Base-by-base conservation (phyloP, 2,113 vertebrate genomes). In the Grantiella picta region DNA sequence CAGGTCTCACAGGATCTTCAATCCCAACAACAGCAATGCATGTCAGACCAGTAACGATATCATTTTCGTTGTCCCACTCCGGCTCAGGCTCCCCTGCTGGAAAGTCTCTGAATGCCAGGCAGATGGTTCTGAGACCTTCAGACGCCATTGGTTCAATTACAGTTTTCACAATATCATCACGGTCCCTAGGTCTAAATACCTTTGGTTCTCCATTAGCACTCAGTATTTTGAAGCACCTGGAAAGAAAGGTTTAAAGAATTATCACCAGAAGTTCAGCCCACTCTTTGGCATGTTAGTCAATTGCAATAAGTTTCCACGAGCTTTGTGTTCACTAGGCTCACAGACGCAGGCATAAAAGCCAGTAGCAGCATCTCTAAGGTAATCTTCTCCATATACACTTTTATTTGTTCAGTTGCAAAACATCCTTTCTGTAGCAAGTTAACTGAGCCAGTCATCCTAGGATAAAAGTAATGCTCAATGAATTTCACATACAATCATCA, bases 141-240 rank as follows among this genome's bases (percentile, higher is more conserved):
- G 99, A 99, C 75, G 99, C 99, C 99, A 99, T 99, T 44, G 99
- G 99, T 95, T 99, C 99, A 64, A 99, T 99, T 95, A 99, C 99
- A 49, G 98, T 99, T 97, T 99, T 99, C 78, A 98, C 98, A 89
- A 99, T 98, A 96, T 99, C 99, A 42, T 99, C 99, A 3, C 99
- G 97, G 95, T 99, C 99, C 64, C 99, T 98, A 56, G 99, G 99
- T 90, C 99, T 98, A 96, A 99, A 99, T 71, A 99, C 98, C 97
- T 99, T 99, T 82, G 98, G 70, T 94, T 99, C 99, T 61, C 99
- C 99, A 77, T 98, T 99, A 81, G 98, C 98, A 56, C 98, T 99
- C 87, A 99, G 92, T 95, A 99, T 98, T 98, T 99, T 99, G 98
- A 98, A 99, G 98, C 99, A 99, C 97, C 99, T 99, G 95, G 66